Conservation (phyloP, 1,140 invertebrate species). For the Oreohelix idahoensis region DNA sequence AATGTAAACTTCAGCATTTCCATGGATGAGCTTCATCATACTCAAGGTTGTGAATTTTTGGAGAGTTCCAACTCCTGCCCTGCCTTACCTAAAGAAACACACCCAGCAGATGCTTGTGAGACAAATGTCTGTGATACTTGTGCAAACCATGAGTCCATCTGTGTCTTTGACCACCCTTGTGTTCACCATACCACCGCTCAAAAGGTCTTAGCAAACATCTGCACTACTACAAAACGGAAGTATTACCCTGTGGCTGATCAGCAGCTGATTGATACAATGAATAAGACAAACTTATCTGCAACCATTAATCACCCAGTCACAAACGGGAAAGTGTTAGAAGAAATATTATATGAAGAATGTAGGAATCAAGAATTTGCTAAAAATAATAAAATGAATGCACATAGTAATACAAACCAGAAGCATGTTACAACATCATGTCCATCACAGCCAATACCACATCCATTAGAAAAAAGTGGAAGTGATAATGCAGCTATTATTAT, state of each 20-base stretch:
- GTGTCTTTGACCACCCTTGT: background rate
- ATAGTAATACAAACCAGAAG: background rate
- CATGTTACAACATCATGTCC: background rate
- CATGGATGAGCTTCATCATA: background rate
- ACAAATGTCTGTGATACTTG: background rate
- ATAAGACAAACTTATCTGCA: background rate
- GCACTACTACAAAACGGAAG: background rate
- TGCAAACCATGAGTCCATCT: background rate
- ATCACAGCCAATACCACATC: background rate
- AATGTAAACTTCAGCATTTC: background rate
- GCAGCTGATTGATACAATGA: too few species aligned
- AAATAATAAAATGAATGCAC: background rate
- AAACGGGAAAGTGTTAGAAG: background rate
- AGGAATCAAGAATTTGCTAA: background rate
- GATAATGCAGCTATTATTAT: constrained; percentile 27
- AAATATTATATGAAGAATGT: too few species aligned
- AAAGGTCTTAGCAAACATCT: background rate
- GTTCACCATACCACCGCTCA: background rate
- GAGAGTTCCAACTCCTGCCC: background rate
- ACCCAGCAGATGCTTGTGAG: background rate
- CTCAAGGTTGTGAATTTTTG: constrained; percentile 16
- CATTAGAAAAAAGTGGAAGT: background rate
- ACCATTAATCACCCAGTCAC: background rate
- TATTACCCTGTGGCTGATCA: too few species aligned
- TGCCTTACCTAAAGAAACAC: background rate